Evolutionary conservation across 2,797 vertebrate species (phyloP).

Genomic region (Nyctalus aviator): DNA sequence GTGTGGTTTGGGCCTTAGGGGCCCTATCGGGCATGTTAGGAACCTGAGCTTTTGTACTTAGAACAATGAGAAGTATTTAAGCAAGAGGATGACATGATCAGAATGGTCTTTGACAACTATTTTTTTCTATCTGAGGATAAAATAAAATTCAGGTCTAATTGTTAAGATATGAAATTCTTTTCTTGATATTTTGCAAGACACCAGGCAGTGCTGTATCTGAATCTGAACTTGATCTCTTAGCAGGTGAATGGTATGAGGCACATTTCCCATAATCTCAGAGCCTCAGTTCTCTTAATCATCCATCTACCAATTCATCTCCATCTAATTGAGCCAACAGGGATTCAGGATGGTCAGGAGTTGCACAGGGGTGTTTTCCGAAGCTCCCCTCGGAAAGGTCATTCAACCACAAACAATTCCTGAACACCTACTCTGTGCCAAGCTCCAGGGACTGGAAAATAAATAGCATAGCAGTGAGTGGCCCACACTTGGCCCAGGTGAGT

Average conservation of each 20-base stretch:
- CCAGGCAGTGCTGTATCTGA: rapidly evolving
- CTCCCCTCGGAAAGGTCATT: background rate
- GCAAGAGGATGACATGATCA: background rate
- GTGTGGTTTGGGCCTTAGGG: rapidly evolving
- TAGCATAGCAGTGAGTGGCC: background rate
- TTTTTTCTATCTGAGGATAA: background rate
- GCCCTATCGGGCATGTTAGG: rapidly evolving
- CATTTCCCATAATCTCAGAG: background rate
- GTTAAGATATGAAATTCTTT: too few relatives aligned
- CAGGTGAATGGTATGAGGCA: too few relatives aligned
- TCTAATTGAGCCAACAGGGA: background rate
- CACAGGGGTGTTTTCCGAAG: background rate
- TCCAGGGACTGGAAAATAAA: background rate
- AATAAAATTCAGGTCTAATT: background rate
- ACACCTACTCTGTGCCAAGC: background rate
- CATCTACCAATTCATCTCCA: background rate
- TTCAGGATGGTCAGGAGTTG: background rate
- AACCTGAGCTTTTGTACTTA: background rate
- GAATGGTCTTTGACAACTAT: background rate
- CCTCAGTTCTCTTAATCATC: background rate
- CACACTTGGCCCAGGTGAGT: background rate
- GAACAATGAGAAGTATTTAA: background rate
- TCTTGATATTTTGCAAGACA: rapidly evolving
- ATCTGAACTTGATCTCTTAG: background rate
- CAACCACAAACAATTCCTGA: background rate